Conservation (phyloP, 1,140 invertebrate genomes). For the Acyrthosiphon pisum region DNA sequence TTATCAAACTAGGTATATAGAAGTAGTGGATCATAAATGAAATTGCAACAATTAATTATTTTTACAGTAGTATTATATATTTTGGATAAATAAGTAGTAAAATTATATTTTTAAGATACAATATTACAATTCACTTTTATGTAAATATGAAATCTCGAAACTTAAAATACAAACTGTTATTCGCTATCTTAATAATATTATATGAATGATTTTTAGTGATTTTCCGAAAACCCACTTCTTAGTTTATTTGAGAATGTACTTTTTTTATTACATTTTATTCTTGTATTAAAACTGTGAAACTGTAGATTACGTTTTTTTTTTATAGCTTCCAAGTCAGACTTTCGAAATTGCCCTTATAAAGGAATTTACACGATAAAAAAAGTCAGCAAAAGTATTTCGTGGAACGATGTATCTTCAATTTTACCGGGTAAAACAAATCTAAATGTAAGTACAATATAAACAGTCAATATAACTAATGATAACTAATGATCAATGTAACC, state of each 20-base stretch:
- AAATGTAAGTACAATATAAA: constrained; percentile 42
- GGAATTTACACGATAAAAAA: constrained; percentile 43
- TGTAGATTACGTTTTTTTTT: not conserved
- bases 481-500: not conserved
- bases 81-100: no score
- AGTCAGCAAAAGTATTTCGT: constrained; percentile 25
- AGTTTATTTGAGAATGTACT: not conserved
- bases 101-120: not conserved
- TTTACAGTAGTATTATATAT: not conserved
- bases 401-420: constrained; percentile 30
- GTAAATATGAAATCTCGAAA: not conserved
- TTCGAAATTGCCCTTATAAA: constrained; percentile 46
- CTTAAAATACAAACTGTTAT: not conserved
- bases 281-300: not conserved
- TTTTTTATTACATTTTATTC: constrained; percentile 6
- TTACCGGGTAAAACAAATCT: constrained; percentile 7
- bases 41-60: not conserved
- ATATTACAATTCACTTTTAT: not conserved
- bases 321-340: constrained; percentile 41
- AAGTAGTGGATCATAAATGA: no score
- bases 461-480: not conserved
- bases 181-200: not conserved
- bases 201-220: not conserved
- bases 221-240: not conserved
- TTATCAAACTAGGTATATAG: not conserved